A percentile compares a stretch with the other conserved stretches of the same genome.
Conservation (phyloP, 2,888 invertebrate genomes). For the Drosophila ustulata region DNA sequence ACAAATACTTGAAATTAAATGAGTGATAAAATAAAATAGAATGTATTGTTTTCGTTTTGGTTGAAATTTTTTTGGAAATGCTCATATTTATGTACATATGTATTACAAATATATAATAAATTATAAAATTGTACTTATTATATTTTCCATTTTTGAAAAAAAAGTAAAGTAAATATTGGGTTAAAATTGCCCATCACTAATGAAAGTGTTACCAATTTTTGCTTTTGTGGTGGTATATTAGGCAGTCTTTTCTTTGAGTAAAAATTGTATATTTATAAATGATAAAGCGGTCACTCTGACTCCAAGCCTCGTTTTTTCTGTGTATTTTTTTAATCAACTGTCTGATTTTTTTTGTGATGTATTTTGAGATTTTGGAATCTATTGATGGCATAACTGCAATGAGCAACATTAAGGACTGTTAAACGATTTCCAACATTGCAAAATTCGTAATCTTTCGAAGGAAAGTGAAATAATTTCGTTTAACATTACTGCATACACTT, state of each 20-base stretch:
- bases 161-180: too few species aligned
- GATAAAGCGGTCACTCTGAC: slow-evolving; percentile 18
- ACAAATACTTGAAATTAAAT: too few species aligned
- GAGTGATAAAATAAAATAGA: too few species aligned
- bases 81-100: too few species aligned
- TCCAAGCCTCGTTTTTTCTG: slow-evolving; percentile 70
- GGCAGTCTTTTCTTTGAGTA: not conserved
- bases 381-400: slow-evolving; percentile 27
- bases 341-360: slow-evolving; percentile 44
- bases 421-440: slow-evolving; percentile 1
- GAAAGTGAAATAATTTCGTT: slow-evolving; percentile 16
- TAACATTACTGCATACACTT: not conserved
- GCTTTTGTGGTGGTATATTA: not conserved
- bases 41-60: too few species aligned
- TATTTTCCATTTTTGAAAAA: too few species aligned
- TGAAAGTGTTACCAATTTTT: not conserved
- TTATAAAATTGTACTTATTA: too few species aligned
- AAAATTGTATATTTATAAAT: slow-evolving; percentile 6
- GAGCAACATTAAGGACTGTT: slow-evolving; percentile 21
- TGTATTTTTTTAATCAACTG: slow-evolving; percentile 63
- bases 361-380: slow-evolving; percentile 23
- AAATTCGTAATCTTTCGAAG: slow-evolving; percentile 3
- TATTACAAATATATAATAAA: not conserved
- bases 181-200: not conserved
- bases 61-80: too few species aligned